These are phyloP conservation scores for Caenorhabditis briggsae DNA, from an alignment of 1,140 invertebrate genomes.

Conservation along the genomic window DNA sequence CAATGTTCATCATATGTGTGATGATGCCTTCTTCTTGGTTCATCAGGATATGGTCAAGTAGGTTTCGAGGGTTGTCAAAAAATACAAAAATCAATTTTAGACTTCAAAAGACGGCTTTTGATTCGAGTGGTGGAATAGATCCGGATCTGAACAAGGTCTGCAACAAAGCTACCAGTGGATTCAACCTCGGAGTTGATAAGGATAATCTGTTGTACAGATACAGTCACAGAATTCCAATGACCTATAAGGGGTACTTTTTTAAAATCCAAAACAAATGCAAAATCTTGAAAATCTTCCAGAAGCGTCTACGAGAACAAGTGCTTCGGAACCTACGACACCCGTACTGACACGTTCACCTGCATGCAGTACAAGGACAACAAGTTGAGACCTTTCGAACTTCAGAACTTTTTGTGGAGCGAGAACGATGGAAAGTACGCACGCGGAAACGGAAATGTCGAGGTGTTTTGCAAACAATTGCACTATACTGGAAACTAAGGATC, in stretches of 20 bases:
- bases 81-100: conserved; percentile 2
- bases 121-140: not conserved
- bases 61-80: not conserved
- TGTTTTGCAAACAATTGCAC: conserved; percentile 17
- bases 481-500: not conserved
- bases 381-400: not conserved
- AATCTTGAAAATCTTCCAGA: not conserved
- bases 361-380: not conserved
- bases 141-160: not conserved
- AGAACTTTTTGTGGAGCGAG: conserved; percentile 7
- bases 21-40: conserved; percentile 3
- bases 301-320: not conserved
- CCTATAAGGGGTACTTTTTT: not conserved
- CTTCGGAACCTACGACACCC: conserved; percentile 29
- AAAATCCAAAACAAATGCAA: not conserved
- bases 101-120: not conserved
- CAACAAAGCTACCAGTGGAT: not conserved
- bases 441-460: conserved; percentile 16
- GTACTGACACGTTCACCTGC: conserved; percentile 40
- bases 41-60: conserved; percentile 36
- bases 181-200: not conserved
- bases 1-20: not conserved
- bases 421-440: not conserved
- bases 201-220: conserved; percentile 1
- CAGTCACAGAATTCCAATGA: conserved; percentile 7